Evolutionary conservation across 2,888 invertebrate species (phyloP).

Genomic region (Glyphotaelius pellucidus): DNA sequence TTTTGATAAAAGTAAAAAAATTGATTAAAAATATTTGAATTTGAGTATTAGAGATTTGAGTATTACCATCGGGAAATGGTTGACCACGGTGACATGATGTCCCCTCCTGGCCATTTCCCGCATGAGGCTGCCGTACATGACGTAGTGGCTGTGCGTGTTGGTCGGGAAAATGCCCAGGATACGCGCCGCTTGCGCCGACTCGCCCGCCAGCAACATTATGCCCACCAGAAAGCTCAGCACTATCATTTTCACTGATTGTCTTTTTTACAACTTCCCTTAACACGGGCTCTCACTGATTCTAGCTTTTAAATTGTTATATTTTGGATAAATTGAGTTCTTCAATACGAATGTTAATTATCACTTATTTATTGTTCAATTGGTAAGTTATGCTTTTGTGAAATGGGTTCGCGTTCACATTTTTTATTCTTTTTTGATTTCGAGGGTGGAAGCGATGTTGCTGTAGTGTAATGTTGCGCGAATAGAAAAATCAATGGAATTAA

Average conservation of each 20-base stretch:
- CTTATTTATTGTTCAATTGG: neutral
- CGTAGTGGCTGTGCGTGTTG: constrained; percentile 77
- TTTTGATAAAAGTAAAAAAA: too few species aligned
- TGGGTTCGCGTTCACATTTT: neutral
- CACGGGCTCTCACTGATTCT: constrained; percentile 4
- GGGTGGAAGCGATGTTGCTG: neutral
- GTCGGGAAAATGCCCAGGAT: constrained; percentile 76
- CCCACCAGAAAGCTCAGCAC: constrained; percentile 66
- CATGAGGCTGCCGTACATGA: constrained; percentile 76
- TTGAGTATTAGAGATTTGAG: neutral
- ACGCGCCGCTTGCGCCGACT: constrained; percentile 71
- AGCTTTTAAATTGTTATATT: neutral
- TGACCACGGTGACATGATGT: constrained; percentile 73
- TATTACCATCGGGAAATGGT: constrained; percentile 75
- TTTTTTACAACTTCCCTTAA: neutral
- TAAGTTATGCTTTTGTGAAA: neutral
- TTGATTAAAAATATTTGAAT: neutral
- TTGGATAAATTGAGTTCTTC: neutral
- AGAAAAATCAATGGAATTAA: neutral
- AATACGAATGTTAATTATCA: neutral
- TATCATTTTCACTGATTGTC: neutral
- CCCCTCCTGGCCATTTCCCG: constrained; percentile 73
- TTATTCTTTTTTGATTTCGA: neutral
- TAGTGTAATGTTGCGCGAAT: neutral
- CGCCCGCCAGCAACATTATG: constrained; percentile 69